Evolutionary conservation across 1,140 invertebrate species (phyloP).

Genomic region (Drosophila seguyi): DNA sequence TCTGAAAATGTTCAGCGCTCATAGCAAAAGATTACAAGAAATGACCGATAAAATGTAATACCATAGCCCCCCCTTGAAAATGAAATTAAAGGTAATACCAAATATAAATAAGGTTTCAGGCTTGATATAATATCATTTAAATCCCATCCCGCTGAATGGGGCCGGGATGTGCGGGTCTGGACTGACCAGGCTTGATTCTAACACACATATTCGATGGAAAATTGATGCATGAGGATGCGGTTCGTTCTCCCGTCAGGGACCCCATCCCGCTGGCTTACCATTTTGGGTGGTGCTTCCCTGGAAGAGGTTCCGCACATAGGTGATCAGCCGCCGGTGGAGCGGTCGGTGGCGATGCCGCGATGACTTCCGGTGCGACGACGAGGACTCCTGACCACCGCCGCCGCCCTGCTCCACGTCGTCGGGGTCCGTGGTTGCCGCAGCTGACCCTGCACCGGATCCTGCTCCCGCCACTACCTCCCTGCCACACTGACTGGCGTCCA

Average conservation of each 20-base stretch:
- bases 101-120: no score
- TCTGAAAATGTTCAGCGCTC: no score
- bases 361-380: conserved; percentile 59
- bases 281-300: conserved; percentile 77
- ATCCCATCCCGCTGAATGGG: not conserved
- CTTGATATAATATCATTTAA: no score
- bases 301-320: conserved; percentile 78
- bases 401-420: conserved; percentile 78
- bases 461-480: conserved; percentile 40
- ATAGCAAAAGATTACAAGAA: no score
- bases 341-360: conserved; percentile 78
- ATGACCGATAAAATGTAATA: no score
- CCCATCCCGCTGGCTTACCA: conserved; percentile 64
- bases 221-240: not conserved
- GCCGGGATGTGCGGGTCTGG: not conserved
- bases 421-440: conserved; percentile 18
- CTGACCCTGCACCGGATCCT: not conserved
- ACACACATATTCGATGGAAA: not conserved
- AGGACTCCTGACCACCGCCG: conserved; percentile 67
- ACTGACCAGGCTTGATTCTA: conserved; percentile 1
- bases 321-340: conserved; percentile 76
- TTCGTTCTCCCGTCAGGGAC: no score
- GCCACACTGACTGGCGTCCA: conserved; percentile 76
- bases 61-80: no score
- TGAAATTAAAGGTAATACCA: not conserved